These are phyloP conservation scores for Rosalia funebris DNA, from an alignment of 2,888 invertebrate species.

Conservation along the genomic window DNA sequence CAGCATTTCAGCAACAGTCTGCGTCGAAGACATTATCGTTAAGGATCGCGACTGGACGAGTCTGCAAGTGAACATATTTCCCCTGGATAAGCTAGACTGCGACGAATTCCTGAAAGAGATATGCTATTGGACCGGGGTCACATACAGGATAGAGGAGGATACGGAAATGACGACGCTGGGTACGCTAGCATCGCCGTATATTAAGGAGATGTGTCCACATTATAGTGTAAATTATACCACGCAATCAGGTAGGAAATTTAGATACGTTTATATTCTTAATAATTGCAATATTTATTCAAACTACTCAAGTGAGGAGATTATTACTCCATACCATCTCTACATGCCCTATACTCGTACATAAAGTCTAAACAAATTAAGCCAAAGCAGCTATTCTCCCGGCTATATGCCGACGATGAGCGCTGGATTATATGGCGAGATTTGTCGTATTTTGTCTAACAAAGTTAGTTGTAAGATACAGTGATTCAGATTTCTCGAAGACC, in stretches of 20 bases:
- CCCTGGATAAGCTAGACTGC: slow-evolving; percentile 51
- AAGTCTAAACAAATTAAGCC: too few species aligned
- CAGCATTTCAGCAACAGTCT: slow-evolving; percentile 44
- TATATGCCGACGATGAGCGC: too few species aligned
- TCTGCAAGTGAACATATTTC: slow-evolving; percentile 49
- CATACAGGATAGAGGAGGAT: slow-evolving; percentile 55
- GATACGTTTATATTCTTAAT: not conserved
- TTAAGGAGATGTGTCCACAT: slow-evolving; percentile 64
- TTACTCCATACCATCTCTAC: too few species aligned
- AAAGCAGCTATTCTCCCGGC: too few species aligned
- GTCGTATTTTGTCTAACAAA: too few species aligned
- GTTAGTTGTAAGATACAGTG: too few species aligned
- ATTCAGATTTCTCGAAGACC: too few species aligned
- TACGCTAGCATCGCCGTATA: slow-evolving; percentile 54
- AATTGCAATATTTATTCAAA: not conserved
- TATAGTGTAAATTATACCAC: slow-evolving; percentile 65
- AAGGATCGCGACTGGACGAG: slow-evolving; percentile 43
- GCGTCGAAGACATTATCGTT: slow-evolving; percentile 48
- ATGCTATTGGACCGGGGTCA: slow-evolving; percentile 58
- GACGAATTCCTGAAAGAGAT: slow-evolving; percentile 55
- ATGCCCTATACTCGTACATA: too few species aligned
- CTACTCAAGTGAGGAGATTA: not conserved
- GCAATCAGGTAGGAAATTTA: slow-evolving; percentile 60
- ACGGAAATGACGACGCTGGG: slow-evolving; percentile 51
- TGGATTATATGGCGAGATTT: too few species aligned